These are phyloP conservation scores for Nicator chloris DNA, from an alignment of 2,113 vertebrate genomes.

Conservation along the genomic window DNA sequence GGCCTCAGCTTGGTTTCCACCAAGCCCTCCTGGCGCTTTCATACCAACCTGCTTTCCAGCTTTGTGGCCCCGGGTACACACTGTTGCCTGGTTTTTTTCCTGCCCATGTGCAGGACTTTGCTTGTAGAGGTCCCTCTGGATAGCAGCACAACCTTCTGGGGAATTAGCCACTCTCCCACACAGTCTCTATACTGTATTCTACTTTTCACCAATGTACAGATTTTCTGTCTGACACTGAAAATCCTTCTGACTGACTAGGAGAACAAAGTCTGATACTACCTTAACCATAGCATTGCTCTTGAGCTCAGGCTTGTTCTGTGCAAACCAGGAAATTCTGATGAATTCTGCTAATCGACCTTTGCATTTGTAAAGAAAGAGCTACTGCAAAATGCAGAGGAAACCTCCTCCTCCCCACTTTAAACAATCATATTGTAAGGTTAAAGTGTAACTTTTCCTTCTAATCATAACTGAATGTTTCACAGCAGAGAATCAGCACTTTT, in stretches of 20 bases:
- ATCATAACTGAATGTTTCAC: neutral
- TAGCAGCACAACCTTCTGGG: neutral
- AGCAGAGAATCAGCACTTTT: neutral
- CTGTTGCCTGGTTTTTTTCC: neutral
- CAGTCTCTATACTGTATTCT: neutral
- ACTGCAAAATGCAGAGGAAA: neutral
- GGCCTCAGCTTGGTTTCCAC: neutral
- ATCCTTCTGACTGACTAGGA: neutral
- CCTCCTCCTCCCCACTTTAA: neutral
- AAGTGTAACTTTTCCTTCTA: neutral
- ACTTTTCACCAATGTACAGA: neutral
- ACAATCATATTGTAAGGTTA: neutral
- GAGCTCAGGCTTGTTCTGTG: neutral
- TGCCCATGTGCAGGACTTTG: neutral
- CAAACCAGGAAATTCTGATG: neutral
- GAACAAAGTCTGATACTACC: neutral
- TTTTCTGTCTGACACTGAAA: neutral
- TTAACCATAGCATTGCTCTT: neutral
- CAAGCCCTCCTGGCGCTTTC: neutral
- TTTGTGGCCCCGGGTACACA: neutral
- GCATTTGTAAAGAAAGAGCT: neutral
- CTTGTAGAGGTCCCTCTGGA: neutral
- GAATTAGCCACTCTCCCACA: neutral
- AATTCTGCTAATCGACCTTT: neutral
- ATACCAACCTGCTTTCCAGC: neutral